Conservation (phyloP, 1,140 invertebrate species). For the Neodiprion lecontei region DNA sequence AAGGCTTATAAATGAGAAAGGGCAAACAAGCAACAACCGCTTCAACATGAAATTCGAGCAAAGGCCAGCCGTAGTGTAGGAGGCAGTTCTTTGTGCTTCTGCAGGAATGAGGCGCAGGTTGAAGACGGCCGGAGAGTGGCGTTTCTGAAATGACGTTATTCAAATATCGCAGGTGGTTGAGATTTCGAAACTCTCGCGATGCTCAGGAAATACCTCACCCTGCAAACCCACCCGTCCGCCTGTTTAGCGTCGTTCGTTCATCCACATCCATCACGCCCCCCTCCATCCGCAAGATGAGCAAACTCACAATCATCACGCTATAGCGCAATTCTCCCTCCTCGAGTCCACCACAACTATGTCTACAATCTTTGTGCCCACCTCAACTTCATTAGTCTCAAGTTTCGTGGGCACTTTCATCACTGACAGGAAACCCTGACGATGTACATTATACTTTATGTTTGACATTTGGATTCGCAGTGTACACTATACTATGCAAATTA, state of each 20-base stretch:
- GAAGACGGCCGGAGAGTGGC: too few relatives aligned
- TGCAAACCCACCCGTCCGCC: background rate
- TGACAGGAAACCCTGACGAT: too few relatives aligned
- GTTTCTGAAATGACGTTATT: background rate
- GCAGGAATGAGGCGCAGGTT: background rate
- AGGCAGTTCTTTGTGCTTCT: background rate
- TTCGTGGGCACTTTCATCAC: too few relatives aligned
- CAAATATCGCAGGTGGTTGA: background rate
- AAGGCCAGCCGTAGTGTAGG: background rate
- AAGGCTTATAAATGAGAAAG: background rate
- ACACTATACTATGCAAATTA: too few relatives aligned
- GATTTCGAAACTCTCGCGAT: background rate
- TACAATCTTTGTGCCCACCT: slow-evolving; percentile 1
- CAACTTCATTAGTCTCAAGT: too few relatives aligned
- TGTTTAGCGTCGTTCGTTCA: background rate
- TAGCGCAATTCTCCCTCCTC: background rate
- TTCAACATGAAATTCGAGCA: background rate
- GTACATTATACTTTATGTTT: too few relatives aligned
- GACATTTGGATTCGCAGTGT: too few relatives aligned
- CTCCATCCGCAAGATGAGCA: too few relatives aligned
- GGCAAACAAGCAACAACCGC: background rate
- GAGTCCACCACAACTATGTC: background rate
- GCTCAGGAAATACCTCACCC: background rate
- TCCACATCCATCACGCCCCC: background rate
- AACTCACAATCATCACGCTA: background rate